Evolutionary conservation across 1,140 invertebrate genomes (phyloP).

Genomic region (Periplaneta americana): DNA sequence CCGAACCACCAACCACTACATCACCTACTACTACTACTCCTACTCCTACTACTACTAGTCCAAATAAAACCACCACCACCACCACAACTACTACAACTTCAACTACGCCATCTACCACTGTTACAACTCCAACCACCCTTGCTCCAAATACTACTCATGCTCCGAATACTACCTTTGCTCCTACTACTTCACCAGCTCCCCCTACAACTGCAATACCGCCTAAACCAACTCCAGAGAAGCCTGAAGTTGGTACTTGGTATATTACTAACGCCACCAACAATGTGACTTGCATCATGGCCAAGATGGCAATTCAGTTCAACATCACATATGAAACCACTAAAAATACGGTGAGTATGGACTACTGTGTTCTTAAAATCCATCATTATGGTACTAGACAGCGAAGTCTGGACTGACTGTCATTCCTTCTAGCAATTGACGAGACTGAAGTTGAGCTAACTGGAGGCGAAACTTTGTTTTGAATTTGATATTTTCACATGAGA

Average conservation of each 20-base stretch:
- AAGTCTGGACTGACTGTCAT: too few relatives aligned
- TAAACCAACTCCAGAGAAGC: slow-evolving; percentile 34
- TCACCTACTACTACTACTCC: slow-evolving; percentile 24
- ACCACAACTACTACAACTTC: slow-evolving; percentile 22
- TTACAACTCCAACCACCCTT: slow-evolving; percentile 26
- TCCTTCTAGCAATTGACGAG: too few relatives aligned
- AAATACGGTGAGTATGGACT: background rate
- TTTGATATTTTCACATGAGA: too few relatives aligned
- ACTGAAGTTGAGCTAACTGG: too few relatives aligned
- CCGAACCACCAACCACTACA: slow-evolving; percentile 26
- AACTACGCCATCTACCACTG: slow-evolving; percentile 17
- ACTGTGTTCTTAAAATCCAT: background rate
- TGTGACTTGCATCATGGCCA: slow-evolving; percentile 49
- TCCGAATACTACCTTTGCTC: slow-evolving; percentile 18
- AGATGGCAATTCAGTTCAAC: slow-evolving; percentile 56
- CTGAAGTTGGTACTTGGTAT: slow-evolving; percentile 47
- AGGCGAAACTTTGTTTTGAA: too few relatives aligned
- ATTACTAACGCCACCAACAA: slow-evolving; percentile 33
- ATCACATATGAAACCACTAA: slow-evolving; percentile 42
- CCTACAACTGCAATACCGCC: slow-evolving; percentile 21
- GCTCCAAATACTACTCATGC: slow-evolving; percentile 34
- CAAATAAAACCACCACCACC: slow-evolving; percentile 23
- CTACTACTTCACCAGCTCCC: slow-evolving; percentile 24
- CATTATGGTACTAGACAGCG: too few relatives aligned
- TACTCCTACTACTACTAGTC: slow-evolving; percentile 20